Percentiles rank a stretch among this genome's conserved stretches.
Evolutionary conservation across 2,113 vertebrate species (phyloP).

Genomic region (Falcunculus frontatus): DNA sequence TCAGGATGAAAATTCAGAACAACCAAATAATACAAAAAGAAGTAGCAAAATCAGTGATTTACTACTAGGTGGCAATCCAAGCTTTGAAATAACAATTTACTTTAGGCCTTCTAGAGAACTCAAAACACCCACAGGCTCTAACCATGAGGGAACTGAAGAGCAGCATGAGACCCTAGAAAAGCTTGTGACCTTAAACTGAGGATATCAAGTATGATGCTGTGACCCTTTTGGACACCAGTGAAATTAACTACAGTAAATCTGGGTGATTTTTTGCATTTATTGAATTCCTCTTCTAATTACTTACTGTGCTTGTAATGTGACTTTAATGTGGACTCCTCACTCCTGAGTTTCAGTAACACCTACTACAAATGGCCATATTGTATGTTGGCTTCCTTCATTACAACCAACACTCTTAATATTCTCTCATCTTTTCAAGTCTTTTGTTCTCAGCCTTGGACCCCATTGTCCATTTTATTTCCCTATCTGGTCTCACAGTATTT

Average conservation of each 20-base stretch:
- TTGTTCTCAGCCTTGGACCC: background rate
- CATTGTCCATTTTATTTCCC: background rate
- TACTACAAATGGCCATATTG: background rate
- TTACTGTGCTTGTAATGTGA: background rate
- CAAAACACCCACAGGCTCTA: background rate
- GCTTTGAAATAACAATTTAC: background rate
- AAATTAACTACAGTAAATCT: background rate
- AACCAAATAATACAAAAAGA: background rate
- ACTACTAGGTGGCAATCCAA: background rate
- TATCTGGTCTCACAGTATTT: background rate
- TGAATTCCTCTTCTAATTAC: background rate
- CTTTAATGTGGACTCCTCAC: background rate
- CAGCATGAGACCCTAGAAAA: background rate
- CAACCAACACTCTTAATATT: background rate
- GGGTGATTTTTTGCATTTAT: background rate
- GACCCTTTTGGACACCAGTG: background rate
- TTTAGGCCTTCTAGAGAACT: background rate
- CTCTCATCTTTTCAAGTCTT: background rate
- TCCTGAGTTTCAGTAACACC: background rate
- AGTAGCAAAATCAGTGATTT: background rate
- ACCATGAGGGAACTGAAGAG: background rate
- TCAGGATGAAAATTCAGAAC: background rate
- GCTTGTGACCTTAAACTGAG: background rate
- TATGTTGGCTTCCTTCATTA: background rate
- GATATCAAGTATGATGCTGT: background rate